Evolutionary conservation across 2,113 vertebrate genomes (phyloP).

Genomic region (Pachycephala philippinensis): DNA sequence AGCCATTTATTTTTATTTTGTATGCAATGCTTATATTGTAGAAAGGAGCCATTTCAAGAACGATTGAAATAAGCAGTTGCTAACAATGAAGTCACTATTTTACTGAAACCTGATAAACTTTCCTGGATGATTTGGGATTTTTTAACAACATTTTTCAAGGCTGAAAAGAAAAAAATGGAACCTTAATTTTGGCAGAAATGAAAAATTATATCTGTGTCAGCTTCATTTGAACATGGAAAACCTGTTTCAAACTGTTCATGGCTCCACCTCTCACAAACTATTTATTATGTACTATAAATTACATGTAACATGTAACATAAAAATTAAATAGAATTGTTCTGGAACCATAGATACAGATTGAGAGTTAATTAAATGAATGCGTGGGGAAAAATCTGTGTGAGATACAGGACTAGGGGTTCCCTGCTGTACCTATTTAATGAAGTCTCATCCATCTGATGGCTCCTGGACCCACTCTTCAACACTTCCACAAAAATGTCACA

Average conservation of each 20-base stretch:
- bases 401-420: constrained; percentile 42
- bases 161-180: constrained; percentile 31
- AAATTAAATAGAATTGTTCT: constrained; percentile 68
- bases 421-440: constrained; percentile 70
- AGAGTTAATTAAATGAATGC: constrained; percentile 56
- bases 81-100: constrained; percentile 77
- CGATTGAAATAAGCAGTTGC: constrained; percentile 56
- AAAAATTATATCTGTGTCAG: constrained; percentile 68
- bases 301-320: constrained; percentile 62
- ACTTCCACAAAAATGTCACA: constrained; percentile 69
- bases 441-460: constrained; percentile 66
- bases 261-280: constrained; percentile 64
- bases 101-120: constrained; percentile 75
- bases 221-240: constrained; percentile 70
- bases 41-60: constrained; percentile 60
- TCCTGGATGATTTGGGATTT: constrained; percentile 65
- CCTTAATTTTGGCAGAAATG: constrained; percentile 68
- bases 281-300: constrained; percentile 72
- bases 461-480: constrained; percentile 64
- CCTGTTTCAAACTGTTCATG: constrained; percentile 65
- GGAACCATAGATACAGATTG: constrained; percentile 50
- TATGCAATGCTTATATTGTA: constrained; percentile 51
- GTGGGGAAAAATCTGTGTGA: not conserved
- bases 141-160: constrained; percentile 68
- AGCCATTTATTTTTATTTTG: constrained; percentile 65